Evolutionary conservation across 2,888 invertebrate genomes (phyloP).

Genomic region (Dryococelus australis): DNA sequence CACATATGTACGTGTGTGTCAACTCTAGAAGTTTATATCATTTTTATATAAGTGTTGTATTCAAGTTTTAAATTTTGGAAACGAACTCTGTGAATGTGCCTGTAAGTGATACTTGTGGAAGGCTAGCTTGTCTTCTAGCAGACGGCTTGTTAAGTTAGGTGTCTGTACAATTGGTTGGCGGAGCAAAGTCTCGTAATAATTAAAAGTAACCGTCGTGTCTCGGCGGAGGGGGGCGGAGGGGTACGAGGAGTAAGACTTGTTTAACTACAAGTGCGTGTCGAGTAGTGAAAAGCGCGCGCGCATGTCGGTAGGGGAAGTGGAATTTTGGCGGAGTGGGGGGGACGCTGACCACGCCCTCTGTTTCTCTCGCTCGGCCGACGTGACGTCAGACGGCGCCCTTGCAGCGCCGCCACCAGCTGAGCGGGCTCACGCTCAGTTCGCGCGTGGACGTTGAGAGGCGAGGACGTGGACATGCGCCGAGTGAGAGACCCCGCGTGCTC

Average conservation of each 20-base stretch:
- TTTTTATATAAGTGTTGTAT: too few species aligned
- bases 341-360: not conserved
- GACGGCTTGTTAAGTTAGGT: not conserved
- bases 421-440: not conserved
- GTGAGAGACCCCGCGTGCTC: not conserved
- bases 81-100: too few species aligned
- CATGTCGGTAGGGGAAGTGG: not conserved
- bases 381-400: not conserved
- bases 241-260: too few species aligned
- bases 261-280: not conserved
- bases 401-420: not conserved
- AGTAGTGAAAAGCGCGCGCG: conserved; percentile 6
- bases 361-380: not conserved
- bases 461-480: not conserved
- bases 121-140: not conserved
- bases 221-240: not conserved
- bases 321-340: not conserved
- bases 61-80: too few species aligned
- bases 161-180: conserved; percentile 6
- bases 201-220: not conserved
- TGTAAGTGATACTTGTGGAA: too few species aligned
- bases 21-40: too few species aligned
- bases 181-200: not conserved
- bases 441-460: not conserved
- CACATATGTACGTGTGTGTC: too few species aligned